Base-by-base conservation (phyloP, 2,888 invertebrate genomes). In the Brenthis daphne region DNA sequence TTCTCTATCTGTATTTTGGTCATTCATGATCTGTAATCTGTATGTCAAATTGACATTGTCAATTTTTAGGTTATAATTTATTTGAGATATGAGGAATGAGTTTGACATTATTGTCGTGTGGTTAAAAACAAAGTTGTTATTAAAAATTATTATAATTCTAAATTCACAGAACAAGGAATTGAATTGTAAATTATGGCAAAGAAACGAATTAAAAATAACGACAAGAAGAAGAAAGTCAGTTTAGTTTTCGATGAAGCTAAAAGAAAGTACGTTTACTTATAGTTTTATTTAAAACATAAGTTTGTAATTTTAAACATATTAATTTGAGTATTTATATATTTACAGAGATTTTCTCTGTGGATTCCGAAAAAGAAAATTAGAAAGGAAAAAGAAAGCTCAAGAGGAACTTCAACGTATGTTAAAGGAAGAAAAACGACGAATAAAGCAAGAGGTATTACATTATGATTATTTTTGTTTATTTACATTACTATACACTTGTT, bases 341-440 rank as follows among this genome's bases (percentile, higher is more conserved):
- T 93, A 66, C 81, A 97, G 97, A 80, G 96, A 97, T 57, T 97
- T 96, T 82, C 86, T 97, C 43, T 95, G 95, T 74, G 97, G 97
- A 2, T 97, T 97, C 82, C 96, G 94, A 57, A 97, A 97, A 88
- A 92, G 97, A 73, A 97, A 97, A 83, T 85, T 96, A 57, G 95
- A 96, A 82, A 93, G 97, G 57, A 95, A 95, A 80, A 95, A 96
- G 77, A 95, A 95, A 77, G 96, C 96, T 0, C 94, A 96, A 80
- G 95, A 96, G 74, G 94, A 96, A 75, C 84, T 97, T 50, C 94
- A 96, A 75, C 90, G 92, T 51, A 94, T 95, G 76, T 84, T 97
- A 3, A 97, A 96, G 82, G 96, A 95, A 78, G 97, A 97, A 82
- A 94, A 94, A 72, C 96, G 95, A 81, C 93, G 96, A 61, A 95